phyloP scores from a whole-genome alignment of 2,888 invertebrate genomes.

The Ichneumoninae sp. region DNA sequence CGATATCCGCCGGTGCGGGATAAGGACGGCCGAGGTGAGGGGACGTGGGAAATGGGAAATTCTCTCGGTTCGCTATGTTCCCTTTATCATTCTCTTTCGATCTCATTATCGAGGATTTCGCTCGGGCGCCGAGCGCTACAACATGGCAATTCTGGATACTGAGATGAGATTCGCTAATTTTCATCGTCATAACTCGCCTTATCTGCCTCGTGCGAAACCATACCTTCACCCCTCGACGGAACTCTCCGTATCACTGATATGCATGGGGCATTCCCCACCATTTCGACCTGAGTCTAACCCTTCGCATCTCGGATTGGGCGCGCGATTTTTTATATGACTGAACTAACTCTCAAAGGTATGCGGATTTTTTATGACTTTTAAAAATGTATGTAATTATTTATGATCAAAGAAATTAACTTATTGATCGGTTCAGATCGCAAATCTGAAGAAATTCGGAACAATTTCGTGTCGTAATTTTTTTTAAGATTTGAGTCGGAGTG shows the following conservation, averaged over 20 bases:
- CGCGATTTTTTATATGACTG: too few relatives aligned
- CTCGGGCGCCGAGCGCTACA: not conserved
- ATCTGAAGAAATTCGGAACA: too few relatives aligned
- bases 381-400: too few relatives aligned
- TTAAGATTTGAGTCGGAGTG: too few relatives aligned
- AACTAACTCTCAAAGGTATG: too few relatives aligned
- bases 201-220: not conserved
- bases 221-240: not conserved
- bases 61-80: not conserved
- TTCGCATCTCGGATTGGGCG: too few relatives aligned
- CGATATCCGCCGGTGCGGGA: not conserved
- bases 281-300: too few relatives aligned
- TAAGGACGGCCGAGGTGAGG: not conserved
- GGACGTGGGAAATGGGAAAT: constrained; percentile 5
- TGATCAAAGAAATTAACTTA: too few relatives aligned
- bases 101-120: constrained; percentile 69
- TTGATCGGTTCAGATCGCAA: too few relatives aligned
- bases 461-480: too few relatives aligned
- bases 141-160: not conserved
- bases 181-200: not conserved
- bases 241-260: not conserved
- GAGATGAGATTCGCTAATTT: constrained; percentile 49
- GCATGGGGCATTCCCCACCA: too few relatives aligned
- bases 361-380: too few relatives aligned
- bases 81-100: constrained; percentile 57